Conservation (phyloP, 2,113 vertebrate genomes). For the Oriolus oriolus region DNA sequence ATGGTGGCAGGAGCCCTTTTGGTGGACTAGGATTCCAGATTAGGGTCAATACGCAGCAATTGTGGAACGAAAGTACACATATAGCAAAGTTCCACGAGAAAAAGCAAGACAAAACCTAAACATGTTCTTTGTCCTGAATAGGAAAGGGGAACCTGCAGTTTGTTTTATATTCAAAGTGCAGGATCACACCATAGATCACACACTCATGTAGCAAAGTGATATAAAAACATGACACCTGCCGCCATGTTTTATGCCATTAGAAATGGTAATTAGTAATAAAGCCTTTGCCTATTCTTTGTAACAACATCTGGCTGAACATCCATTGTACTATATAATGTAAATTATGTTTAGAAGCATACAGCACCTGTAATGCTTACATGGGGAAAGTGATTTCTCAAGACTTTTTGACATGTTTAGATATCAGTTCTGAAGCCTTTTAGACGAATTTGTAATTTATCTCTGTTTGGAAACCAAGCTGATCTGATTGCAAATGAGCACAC, state of each 20-base stretch:
- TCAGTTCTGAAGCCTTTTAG: background rate
- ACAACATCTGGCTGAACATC: background rate
- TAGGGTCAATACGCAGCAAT: background rate
- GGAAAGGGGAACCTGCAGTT: background rate
- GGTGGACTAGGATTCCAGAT: background rate
- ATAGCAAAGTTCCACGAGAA: background rate
- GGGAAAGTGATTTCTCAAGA: background rate
- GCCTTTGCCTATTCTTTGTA: background rate
- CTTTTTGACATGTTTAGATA: background rate
- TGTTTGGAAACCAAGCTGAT: background rate
- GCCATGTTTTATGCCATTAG: background rate
- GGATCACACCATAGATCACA: background rate
- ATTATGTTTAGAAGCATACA: background rate
- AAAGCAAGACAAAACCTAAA: background rate
- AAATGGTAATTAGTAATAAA: constrained; percentile 7
- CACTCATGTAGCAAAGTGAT: background rate
- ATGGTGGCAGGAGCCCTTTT: background rate
- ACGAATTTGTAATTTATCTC: background rate
- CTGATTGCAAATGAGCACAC: background rate
- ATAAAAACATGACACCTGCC: background rate
- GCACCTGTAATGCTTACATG: background rate
- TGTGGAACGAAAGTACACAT: background rate
- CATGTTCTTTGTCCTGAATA: background rate
- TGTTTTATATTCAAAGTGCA: background rate
- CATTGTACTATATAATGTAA: background rate